Evolutionary conservation across 2,113 vertebrate genomes (phyloP), one percentile per base, ranked within the genome.

Genomic region (Lichenostomus cassidix): DNA sequence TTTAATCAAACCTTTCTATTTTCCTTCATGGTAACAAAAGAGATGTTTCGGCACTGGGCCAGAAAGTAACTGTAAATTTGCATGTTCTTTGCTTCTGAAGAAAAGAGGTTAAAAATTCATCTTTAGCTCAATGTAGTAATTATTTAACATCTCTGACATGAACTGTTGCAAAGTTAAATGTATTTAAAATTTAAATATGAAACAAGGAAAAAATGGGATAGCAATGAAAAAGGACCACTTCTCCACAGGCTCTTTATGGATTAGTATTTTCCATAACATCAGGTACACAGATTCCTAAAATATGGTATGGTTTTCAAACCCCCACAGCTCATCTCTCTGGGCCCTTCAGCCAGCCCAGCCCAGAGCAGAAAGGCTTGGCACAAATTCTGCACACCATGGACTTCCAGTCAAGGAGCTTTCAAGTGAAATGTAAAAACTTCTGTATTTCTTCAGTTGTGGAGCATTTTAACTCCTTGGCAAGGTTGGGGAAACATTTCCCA

Each of bases 1-100:
- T 89, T 95, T 97, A 95, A 95, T 94, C 91, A 94, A 95, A 95
- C 50, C 89, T 95, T 85, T 92, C 93, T 83, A 80, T 95, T 94
- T 94, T 91, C 63, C 65, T 74, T 77, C 75, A 75, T 1, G 4
- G 49, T 63, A 96, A 94, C 87, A 96, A 94, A 91, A 85, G 91
- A 73, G 58, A 90, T 63, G 73, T 76, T 92, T 94, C 4, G 91
- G 92, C 94, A 94, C 65, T 10, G 29, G 67, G 96, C 85, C 90
- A 95, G 85, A 90, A 92, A 95, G n/a, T 87, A 91, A 75, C 78
- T 39, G 49, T 89, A 87, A 76, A 95, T 94, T 92, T 94, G 88
- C 90, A 94, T 73, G n/a, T 89, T 44, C 87, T 62, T 88, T 59
- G 62, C 89, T 95, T 89, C 94, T 0, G 23, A 95, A 94, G 80